Evolutionary conservation across 1,140 invertebrate genomes (phyloP), one percentile per base, ranked within the genome.

Genomic region (Drosophila triauraria): DNA sequence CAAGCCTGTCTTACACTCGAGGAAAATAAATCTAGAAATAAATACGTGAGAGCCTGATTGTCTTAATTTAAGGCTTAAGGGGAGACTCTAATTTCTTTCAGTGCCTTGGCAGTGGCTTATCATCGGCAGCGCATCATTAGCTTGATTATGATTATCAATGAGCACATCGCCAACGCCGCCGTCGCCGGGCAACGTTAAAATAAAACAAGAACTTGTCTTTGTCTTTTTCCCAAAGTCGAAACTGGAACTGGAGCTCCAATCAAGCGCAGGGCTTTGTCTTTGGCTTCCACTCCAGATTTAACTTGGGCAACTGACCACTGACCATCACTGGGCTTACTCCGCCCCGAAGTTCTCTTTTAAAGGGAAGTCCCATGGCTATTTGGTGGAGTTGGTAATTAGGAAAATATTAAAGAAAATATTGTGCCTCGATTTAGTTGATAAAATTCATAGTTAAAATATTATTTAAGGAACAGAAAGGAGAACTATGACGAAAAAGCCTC

Each of bases 121-220:
- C 86, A 71, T 78, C 85, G 72, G 82, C 35, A 40, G 75, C 70
- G 85, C 86, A 79, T 90, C 86, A 90, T 90, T 91, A 91, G 85
- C 86, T 91, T 90, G 85, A 90, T 90, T 90, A 91, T 90, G 81
- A 85, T 90, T 90, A 90, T 90, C 85, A 91, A 90, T 90, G 86
- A 82, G 81, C 81, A 90, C 85, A 91, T 85, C 75, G 79, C 71
- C 67, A 71, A 51, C 63, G 71, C 53, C 47, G 51, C 48, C 30
- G 13, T 67, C 50, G 43, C 51, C 53, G 46, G 59, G 68, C 78
- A 57, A 72, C 75, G 75, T 82, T 82, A 62, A 78, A 56, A 82
- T 62, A 48, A 72, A 35, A 69, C 58, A 60, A 78, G 57, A 78
- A 85, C 48, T 67, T 67, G 60, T 54, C 61, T 75, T 70, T 81